Base-by-base conservation (phyloP, 2,113 vertebrate species). In the Leucoraja erinaceus region DNA sequence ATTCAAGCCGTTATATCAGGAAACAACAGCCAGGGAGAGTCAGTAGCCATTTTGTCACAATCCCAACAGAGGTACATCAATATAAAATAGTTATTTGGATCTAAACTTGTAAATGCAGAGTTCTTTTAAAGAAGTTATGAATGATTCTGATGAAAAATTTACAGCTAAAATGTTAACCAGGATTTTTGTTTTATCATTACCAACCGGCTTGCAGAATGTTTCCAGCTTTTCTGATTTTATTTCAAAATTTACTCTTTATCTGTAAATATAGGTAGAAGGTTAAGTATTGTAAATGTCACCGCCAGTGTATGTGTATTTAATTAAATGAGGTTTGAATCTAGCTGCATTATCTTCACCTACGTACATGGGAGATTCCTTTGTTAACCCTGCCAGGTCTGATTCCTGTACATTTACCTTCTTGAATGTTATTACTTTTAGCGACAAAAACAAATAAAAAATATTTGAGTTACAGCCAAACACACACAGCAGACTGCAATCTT, bases 361-460 rank as follows among this genome's bases (percentile, higher is more conserved):
- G 38, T 90, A 70, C 31, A 31, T 90, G 63, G 83, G n/a, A n/a
- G n/a, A 63, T 72, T 91, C 70, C 38, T 74, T 90, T 90, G 63
- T 70, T 90, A 90, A 70, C 5, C 18, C 8, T 90, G 68, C 33
- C n/a, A 68, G 68, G 33, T 54, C 33, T 91, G 90, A 25, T 91
- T 91, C 54, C 68, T 91, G 68, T 91, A 72, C 68, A 91, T 91
- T 91, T 91, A 91, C 90, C 33, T 74, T 70, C 25, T 91, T 91
- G 90, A 91, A 33, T 38, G 47, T 72, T 70, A 72, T 91, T 91
- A 91, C 68, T 28, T 72, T 72, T 54, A 28, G 90, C 38, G 68
- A 54, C 66, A 91, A 47, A 91, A 91, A 10, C 90, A 20, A 28
- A 31, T 72, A 91, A 91, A 91, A 91, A 72, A 47, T 72, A 54